phyloP scores from a whole-genome alignment of 2,797 vertebrate species.

The Cuniculus paca region DNA sequence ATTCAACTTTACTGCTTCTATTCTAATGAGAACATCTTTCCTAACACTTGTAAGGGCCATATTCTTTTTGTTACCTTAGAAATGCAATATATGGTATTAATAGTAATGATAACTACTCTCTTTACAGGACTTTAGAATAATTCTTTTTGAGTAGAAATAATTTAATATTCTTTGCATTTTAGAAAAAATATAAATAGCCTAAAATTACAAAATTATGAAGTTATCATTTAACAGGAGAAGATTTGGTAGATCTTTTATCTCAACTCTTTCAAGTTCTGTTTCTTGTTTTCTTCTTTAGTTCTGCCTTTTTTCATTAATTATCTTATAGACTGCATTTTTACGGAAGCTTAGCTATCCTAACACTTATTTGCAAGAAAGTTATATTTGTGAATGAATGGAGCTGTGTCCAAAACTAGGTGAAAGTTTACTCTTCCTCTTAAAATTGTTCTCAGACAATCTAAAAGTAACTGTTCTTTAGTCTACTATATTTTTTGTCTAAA shows the following conservation, averaged over 20 bases:
- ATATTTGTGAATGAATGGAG: neutral
- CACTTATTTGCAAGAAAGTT: neutral
- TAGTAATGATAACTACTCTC: neutral
- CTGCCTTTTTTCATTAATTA: neutral
- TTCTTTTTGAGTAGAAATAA: neutral
- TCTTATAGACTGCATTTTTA: neutral
- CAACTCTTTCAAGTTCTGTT: neutral
- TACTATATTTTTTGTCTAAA: neutral
- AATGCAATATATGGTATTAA: neutral
- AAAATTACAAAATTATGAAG: slow-evolving; percentile 12
- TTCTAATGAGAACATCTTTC: neutral
- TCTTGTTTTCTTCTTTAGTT: neutral
- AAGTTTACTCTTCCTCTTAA: neutral
- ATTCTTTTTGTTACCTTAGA: neutral
- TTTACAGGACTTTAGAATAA: neutral
- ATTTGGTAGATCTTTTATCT: neutral
- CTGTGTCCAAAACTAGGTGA: neutral
- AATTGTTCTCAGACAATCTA: neutral
- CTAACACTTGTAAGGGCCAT: neutral
- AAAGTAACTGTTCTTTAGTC: neutral
- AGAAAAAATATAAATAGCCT: neutral
- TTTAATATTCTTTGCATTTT: slow-evolving; percentile 35
- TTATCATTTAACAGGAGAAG: neutral
- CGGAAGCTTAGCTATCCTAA: neutral
- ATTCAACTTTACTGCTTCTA: neutral